These are phyloP conservation scores for Cacatua alba DNA, from an alignment of 2,113 vertebrate species.

Conservation along the genomic window DNA sequence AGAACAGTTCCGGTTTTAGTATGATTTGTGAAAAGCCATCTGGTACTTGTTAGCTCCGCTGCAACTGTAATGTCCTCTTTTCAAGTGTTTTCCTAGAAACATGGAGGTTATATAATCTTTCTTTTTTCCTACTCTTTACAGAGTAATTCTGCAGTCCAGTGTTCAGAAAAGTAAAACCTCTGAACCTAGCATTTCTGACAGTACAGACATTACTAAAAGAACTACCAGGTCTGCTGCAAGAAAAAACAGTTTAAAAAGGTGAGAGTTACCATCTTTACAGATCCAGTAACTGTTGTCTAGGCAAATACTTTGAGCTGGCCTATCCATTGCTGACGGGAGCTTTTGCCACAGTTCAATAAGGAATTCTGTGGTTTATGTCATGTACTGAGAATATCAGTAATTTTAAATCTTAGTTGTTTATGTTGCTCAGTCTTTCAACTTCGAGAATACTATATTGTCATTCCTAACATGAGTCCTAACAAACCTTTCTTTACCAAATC, in stretches of 20 bases:
- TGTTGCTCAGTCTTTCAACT: background rate
- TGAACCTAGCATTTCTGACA: constrained; percentile 83
- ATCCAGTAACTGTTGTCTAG: background rate
- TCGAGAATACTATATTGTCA: background rate
- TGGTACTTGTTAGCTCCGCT: background rate
- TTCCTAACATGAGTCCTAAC: background rate
- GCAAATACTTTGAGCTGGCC: background rate
- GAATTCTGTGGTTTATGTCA: background rate
- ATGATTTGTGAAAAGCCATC: background rate
- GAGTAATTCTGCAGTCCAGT: constrained; percentile 88
- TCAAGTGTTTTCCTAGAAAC: background rate
- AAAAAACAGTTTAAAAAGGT: constrained; percentile 83
- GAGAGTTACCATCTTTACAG: constrained; percentile 70
- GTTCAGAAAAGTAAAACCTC: constrained; percentile 85
- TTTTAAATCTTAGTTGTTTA: background rate
- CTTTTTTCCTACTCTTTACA: constrained; percentile 79
- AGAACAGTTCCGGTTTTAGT: background rate
- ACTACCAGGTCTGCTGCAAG: constrained; percentile 85
- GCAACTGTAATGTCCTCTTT: background rate
- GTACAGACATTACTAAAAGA: constrained; percentile 87
- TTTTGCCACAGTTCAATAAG: background rate
- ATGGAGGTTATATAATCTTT: constrained; percentile 68
- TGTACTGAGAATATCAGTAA: background rate
- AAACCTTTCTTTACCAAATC: background rate
- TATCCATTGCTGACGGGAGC: background rate